Evolutionary conservation across 2,888 invertebrate species (phyloP), one percentile per base, ranked within the genome.

Genomic region (Drosophila imparisetae): DNA sequence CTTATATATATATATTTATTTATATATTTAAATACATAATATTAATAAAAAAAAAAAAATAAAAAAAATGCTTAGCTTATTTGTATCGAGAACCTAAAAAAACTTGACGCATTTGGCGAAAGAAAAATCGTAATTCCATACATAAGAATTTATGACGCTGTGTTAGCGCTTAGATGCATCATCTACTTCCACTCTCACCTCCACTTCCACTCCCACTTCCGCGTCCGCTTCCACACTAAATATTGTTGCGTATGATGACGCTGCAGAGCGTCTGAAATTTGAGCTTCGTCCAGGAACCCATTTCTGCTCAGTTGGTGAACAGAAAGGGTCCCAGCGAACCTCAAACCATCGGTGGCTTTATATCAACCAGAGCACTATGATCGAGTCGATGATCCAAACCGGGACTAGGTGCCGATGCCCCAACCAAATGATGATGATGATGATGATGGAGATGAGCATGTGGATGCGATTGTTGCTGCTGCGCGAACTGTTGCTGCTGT

Each of bases 241-340:
- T 34, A 38, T 29, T 58, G 34, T 36, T 59, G 42, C 49, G 52
- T 49, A 29, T 52, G 61, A 40, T 62, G 40, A 34, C 40, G 65
- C 49, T 65, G 59, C 61, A 45, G 50, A 50, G 34, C 49, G 63
- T 13, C 34, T 63, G 62, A 36, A 55, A 29, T 27, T 67, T 27
- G 48, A 60, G 50, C 45, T 50, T 62, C 27, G 38, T 50, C 48
- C 49, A 27, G 88, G 83, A 86, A 78, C 86, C 90, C 80, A 62
- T 50, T 78, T 70, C 79, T 66, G 81, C 60, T 91, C 86, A 91
- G 75, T 91, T 91, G 77, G 92, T 91, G 78, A 92, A 93, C 81
- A 93, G 86, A 83, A 92, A 95, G 95, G 94, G 95, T 94, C 95
- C 95, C 94, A 95, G 95, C 95, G 95, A 95, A 72, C 92, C 92